phyloP scores from a whole-genome alignment of 1,140 invertebrate genomes.

The Aphis gossypii region DNA sequence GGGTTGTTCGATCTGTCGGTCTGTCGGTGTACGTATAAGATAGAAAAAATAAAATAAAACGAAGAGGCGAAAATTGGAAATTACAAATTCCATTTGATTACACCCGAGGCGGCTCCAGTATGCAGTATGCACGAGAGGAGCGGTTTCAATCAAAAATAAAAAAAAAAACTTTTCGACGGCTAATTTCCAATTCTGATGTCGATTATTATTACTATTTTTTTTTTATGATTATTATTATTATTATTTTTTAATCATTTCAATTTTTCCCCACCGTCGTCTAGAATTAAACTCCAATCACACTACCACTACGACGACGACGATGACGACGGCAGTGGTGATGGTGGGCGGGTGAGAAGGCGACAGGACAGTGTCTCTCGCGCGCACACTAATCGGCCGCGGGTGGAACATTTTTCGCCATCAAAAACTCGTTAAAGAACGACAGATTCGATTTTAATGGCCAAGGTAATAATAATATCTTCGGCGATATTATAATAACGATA shows the following conservation, averaged over 20 bases:
- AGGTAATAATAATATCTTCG: slow-evolving; percentile 58
- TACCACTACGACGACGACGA: neutral
- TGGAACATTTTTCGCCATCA: slow-evolving; percentile 57
- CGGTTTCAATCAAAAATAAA: slow-evolving; percentile 44
- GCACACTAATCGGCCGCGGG: slow-evolving; percentile 55
- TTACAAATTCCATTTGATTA: slow-evolving; percentile 58
- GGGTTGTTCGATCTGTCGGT: neutral
- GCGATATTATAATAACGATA: slow-evolving; percentile 58
- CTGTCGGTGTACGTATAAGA: neutral
- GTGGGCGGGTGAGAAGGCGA: neutral
- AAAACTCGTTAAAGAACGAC: slow-evolving; percentile 58
- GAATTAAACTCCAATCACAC: slow-evolving; percentile 54
- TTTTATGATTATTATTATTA: slow-evolving; percentile 44
- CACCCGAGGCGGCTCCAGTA: slow-evolving; percentile 20
- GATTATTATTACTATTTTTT: slow-evolving; percentile 52
- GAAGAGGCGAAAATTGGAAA: slow-evolving; percentile 56
- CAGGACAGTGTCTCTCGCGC: slow-evolving; percentile 14
- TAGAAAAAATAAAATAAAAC: slow-evolving; percentile 23
- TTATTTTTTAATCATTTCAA: slow-evolving; percentile 53
- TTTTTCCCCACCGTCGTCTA: slow-evolving; percentile 35
- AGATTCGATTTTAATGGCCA: slow-evolving; percentile 58
- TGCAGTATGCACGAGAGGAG: slow-evolving; percentile 15
- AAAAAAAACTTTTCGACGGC: slow-evolving; percentile 52
- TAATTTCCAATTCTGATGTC: slow-evolving; percentile 58
- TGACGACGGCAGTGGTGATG: neutral